Evolutionary conservation across 2,888 invertebrate species (phyloP).

Genomic region (Lithophane socia): DNA sequence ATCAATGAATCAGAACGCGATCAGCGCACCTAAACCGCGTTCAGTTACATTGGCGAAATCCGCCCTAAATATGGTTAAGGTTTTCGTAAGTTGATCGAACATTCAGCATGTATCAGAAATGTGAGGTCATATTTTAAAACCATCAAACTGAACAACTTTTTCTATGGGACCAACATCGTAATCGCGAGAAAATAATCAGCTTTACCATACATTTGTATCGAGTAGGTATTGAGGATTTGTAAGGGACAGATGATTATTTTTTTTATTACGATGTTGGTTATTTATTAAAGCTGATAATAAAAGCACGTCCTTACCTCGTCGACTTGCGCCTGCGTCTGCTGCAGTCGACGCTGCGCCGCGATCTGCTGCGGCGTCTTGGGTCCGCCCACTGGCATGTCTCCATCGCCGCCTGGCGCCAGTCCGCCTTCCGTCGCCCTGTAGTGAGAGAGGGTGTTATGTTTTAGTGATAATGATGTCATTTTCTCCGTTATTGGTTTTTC

Average conservation of each 20-base stretch:
- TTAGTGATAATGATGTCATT: conserved; percentile 6
- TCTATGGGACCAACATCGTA: too few relatives aligned
- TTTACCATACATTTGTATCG: too few relatives aligned
- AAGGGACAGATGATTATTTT: too few relatives aligned
- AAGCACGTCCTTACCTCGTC: conserved; percentile 90
- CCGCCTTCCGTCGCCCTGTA: conserved; percentile 92
- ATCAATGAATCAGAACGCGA: too few relatives aligned
- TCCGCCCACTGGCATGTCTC: conserved; percentile 95
- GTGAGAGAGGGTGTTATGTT: background rate
- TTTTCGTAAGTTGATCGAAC: background rate
- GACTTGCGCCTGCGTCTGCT: conserved; percentile 96
- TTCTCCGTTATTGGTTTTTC: background rate
- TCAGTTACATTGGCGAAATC: too few relatives aligned
- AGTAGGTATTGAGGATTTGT: too few relatives aligned
- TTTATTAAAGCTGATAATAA: background rate
- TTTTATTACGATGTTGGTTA: too few relatives aligned
- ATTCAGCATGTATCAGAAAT: too few relatives aligned
- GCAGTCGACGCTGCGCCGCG: conserved; percentile 95
- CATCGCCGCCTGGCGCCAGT: conserved; percentile 92
- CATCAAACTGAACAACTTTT: too few relatives aligned
- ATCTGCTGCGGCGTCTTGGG: conserved; percentile 96
- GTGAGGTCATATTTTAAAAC: too few relatives aligned
- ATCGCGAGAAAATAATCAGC: too few relatives aligned
- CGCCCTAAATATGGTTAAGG: background rate
- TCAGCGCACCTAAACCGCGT: too few relatives aligned